These are phyloP conservation scores for Temnothorax ravouxi DNA, from an alignment of 2,888 invertebrate species.

Conservation along the genomic window DNA sequence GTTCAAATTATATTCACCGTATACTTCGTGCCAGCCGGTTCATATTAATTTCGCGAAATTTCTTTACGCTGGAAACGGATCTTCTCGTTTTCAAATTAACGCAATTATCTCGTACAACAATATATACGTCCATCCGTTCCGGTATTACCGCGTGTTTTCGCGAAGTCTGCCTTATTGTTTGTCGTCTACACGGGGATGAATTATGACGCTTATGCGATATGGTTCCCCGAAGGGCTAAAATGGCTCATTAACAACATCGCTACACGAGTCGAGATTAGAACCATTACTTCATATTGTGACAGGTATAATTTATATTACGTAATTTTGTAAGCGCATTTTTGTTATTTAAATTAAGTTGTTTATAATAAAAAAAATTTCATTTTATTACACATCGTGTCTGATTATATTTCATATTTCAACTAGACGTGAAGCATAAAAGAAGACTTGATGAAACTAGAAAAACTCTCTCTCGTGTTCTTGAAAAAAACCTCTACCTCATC, in stretches of 20 bases:
- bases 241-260: conserved; percentile 38
- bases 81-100: conserved; percentile 52
- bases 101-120: conserved; percentile 14
- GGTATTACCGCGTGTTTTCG: conserved; percentile 28
- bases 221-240: conserved; percentile 29
- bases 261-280: conserved; percentile 8
- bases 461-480: background rate
- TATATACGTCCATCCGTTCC: background rate
- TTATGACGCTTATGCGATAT: conserved; percentile 43
- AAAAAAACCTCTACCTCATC: no score
- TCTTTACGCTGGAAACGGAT: conserved; percentile 19
- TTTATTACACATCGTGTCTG: background rate
- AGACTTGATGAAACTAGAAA: background rate
- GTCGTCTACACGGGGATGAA: conserved; percentile 38
- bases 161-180: conserved; percentile 45
- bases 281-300: conserved; percentile 8
- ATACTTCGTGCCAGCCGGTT: conserved; percentile 33
- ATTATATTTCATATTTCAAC: background rate
- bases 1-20: conserved; percentile 30
- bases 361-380: background rate
- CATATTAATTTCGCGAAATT: conserved; percentile 23
- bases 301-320: background rate
- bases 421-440: background rate
- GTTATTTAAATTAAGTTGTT: background rate
- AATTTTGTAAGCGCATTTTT: background rate